Evolutionary conservation across 2,888 invertebrate species (phyloP).

Genomic region (Tenthredo notha): DNA sequence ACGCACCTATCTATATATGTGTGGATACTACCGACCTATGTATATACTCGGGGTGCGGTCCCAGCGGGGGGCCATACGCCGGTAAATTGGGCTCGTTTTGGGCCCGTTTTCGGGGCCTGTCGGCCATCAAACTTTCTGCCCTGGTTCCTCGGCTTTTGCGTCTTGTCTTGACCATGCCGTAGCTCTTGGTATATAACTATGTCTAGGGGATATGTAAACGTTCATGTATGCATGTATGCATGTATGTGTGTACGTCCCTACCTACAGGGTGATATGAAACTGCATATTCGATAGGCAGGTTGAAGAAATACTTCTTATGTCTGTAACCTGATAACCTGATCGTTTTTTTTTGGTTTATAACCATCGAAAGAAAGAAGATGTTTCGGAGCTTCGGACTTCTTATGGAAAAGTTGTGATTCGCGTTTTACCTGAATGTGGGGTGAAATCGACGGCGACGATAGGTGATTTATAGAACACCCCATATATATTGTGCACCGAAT

Average conservation of each 20-base stretch:
- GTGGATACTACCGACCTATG: not conserved
- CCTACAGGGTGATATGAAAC: constrained; percentile 8
- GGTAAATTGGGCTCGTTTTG: constrained; percentile 52
- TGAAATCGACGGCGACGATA: not conserved
- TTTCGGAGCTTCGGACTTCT: not conserved
- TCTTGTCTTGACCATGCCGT: too few relatives aligned
- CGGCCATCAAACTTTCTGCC: constrained; percentile 47
- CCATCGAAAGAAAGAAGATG: not conserved
- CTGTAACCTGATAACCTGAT: too few relatives aligned
- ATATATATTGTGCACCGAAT: constrained; percentile 9
- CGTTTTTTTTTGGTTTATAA: not conserved
- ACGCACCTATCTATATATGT: not conserved
- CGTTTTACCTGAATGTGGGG: not conserved
- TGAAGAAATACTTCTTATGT: not conserved
- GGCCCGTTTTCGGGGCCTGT: constrained; percentile 33
- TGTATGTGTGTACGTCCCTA: not conserved
- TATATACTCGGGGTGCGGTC: constrained; percentile 47
- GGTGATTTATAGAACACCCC: not conserved
- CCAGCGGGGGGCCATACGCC: constrained; percentile 42
- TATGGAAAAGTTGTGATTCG: not conserved
- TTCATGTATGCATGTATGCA: not conserved
- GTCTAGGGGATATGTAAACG: not conserved
- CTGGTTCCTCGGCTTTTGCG: constrained; percentile 33
- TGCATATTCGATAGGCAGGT: not conserved
- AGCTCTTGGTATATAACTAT: not conserved